Conservation (phyloP, 2,797 vertebrate species). For the Cephalopachus bancanus region DNA sequence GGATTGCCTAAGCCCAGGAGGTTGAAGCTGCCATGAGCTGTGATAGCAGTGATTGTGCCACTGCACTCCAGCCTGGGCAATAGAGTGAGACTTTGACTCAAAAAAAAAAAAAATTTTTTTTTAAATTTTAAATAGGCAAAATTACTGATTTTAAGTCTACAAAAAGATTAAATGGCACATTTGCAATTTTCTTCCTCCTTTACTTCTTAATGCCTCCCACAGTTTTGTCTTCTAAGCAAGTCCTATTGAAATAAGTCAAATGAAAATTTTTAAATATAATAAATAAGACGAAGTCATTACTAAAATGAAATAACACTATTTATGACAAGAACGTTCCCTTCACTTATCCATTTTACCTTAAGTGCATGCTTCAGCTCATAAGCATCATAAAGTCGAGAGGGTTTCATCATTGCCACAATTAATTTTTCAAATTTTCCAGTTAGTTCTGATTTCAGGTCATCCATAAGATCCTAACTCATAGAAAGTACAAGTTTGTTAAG, state of each 20-base stretch:
- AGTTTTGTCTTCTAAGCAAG: background rate
- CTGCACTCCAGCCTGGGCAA: too few species aligned
- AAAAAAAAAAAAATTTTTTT: too few species aligned
- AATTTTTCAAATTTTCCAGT: slow-evolving; percentile 95
- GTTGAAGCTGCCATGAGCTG: too few species aligned
- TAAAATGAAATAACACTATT: background rate
- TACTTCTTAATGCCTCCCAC: background rate
- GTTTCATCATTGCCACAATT: slow-evolving; percentile 95
- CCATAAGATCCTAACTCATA: slow-evolving; percentile 92
- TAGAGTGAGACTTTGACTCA: too few species aligned
- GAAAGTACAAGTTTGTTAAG: slow-evolving; percentile 62
- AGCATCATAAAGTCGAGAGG: slow-evolving; percentile 92
- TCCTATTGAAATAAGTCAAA: background rate
- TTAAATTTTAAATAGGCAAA: background rate
- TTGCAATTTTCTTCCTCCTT: background rate
- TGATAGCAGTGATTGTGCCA: too few species aligned
- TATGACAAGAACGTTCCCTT: background rate
- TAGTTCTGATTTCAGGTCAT: slow-evolving; percentile 95
- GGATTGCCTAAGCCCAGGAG: too few species aligned
- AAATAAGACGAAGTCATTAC: background rate
- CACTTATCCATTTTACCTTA: slow-evolving; percentile 92
- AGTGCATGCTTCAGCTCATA: slow-evolving; percentile 94
- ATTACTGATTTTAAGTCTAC: background rate
- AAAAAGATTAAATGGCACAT: background rate
- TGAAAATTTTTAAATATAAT: background rate